Base-by-base conservation (phyloP, 2,113 vertebrate species). In the Siphamia tubifer region DNA sequence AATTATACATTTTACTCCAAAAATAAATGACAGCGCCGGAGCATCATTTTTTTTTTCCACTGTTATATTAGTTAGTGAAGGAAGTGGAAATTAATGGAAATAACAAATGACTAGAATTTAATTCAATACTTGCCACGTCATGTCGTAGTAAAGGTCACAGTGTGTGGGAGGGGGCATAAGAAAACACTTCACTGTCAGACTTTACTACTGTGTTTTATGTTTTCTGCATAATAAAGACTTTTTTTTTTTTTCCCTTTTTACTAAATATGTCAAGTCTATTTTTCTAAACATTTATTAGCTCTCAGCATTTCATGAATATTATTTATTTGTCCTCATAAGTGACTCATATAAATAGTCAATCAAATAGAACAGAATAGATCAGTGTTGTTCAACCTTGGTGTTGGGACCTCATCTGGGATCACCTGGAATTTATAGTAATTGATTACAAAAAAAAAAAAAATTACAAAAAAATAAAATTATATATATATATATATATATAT, bases 211-310 rank as follows among this genome's bases (percentile, higher is more conserved):
- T 71, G 21, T 58, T 56, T 78, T 34, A 60, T 56, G 27, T 17
- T 24, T 51, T 12, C 10, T 42, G 53, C 66, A 56, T 53, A 79
- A 83, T 79, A 69, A 74, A 79, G 44, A 13, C 15, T 32, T 34
- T n/a, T n/a, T n/a, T n/a, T n/a, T n/a, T n/a, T n/a, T n/a, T n/a
- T n/a, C n/a, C n/a, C n/a, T n/a, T n/a, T 44, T 42, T 32, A 34
- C 8, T 47, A 65, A 63, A 27, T 23, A 38, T 62, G 44, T 77
- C 12, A n/a, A 4, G 3, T n/a, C n/a, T 32, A 20, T n/a, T n/a
- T n/a, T n/a, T n/a, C n/a, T n/a, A n/a, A n/a, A n/a, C n/a, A n/a
- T n/a, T n/a, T n/a, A n/a, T n/a, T n/a, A n/a, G n/a, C n/a, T 20
- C 6, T 12, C n/a, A 24, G 2, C 47, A 17, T 17, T 24, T 24